phyloP scores from a whole-genome alignment of 2,797 vertebrate genomes.

The Fundulus diaphanus region DNA sequence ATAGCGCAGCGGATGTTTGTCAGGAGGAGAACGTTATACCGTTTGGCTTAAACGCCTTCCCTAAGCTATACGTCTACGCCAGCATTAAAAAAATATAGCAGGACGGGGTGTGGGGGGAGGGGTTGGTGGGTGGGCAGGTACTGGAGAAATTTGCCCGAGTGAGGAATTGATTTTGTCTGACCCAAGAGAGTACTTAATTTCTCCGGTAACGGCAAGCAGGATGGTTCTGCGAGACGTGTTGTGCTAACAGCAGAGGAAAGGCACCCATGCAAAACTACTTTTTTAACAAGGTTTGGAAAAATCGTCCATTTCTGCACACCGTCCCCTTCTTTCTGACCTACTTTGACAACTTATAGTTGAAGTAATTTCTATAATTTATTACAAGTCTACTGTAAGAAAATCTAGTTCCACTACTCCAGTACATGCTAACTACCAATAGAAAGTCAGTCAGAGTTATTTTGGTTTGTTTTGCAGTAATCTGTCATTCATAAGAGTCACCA shows the following conservation, averaged over 20 bases:
- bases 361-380: neutral
- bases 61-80: conserved; percentile 71
- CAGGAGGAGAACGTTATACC: conserved; percentile 71
- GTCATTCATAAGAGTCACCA: neutral
- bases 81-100: conserved; percentile 75
- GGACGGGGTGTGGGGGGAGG: conserved; percentile 39
- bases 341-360: too few species aligned
- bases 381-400: neutral
- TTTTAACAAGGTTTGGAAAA: conserved; percentile 77
- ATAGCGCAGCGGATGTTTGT: conserved; percentile 74
- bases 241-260: conserved; percentile 77
- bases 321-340: conserved; percentile 26
- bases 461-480: neutral
- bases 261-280: conserved; percentile 74
- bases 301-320: conserved; percentile 59
- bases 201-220: conserved; percentile 67
- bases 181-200: conserved; percentile 81
- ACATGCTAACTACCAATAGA: neutral
- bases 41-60: conserved; percentile 72
- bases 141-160: conserved; percentile 75
- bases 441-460: neutral
- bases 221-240: conserved; percentile 68
- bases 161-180: conserved; percentile 83
- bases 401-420: neutral
- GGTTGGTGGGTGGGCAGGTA: neutral